phyloP scores from a whole-genome alignment of 2,113 vertebrate genomes.

The Zapornia atra region DNA sequence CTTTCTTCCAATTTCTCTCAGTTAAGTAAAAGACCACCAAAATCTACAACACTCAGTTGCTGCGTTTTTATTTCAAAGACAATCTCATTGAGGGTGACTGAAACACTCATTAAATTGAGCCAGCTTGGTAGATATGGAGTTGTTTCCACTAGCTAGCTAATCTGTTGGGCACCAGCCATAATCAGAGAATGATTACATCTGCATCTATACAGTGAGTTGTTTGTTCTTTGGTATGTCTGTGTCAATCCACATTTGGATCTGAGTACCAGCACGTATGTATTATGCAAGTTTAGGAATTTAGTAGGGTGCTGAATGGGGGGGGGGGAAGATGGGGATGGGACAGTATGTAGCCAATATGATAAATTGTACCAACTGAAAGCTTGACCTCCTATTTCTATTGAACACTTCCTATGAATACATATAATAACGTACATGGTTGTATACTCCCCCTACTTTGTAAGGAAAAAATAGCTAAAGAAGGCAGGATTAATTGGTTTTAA shows the following conservation, averaged over 20 bases:
- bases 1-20: background rate
- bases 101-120: conserved; percentile 14
- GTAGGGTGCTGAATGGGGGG: background rate
- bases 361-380: background rate
- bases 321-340: no score
- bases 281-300: background rate
- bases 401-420: background rate
- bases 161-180: background rate
- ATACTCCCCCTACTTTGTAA: background rate
- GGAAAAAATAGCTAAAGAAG: background rate
- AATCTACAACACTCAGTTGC: background rate
- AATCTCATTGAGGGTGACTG: background rate
- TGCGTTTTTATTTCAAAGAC: background rate
- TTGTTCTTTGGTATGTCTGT: background rate
- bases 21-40: background rate
- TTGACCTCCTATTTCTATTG: background rate
- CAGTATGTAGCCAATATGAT: background rate
- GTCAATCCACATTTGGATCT: background rate
- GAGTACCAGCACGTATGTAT: background rate
- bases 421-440: background rate
- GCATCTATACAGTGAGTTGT: background rate
- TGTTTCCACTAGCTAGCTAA: background rate
- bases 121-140: background rate
- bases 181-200: background rate
- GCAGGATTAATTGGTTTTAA: background rate